Evolutionary conservation across 35 echinoderm and acorn worm genomes (phyloP), one percentile per base, ranked within the genome.

Genomic region (Anneissia japonica): DNA sequence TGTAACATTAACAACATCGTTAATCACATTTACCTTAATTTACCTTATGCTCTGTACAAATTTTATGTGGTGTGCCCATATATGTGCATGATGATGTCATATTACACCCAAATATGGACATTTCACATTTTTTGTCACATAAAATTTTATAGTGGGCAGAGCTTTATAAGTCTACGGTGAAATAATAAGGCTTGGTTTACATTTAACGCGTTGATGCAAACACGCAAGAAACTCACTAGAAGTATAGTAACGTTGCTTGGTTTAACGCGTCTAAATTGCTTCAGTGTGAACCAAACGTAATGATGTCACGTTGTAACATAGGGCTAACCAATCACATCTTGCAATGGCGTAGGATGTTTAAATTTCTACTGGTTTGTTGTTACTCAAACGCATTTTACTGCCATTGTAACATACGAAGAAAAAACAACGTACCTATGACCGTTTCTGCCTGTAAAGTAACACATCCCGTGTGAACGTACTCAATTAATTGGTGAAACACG

Each of bases 401-500:
- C n/a, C n/a, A n/a, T n/a, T n/a, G n/a, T n/a, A n/a, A n/a, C n/a
- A n/a, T n/a, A n/a, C n/a, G n/a, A n/a, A n/a, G n/a, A n/a, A n/a
- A n/a, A n/a, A n/a, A n/a, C n/a, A n/a, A 80, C 94, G 82, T 79
- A 99, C 96, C 96, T 43, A 99, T 72, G 2, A 94, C 83, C 12
- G 90, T 99, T 40, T 90, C 81, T 34, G 96, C 88, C 73, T 94
- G 88, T 5, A 99, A 75, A 6, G 89, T 89, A n/a, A 93, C 96
- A 39, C 96, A 99, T 37, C 96, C 96, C 10, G 96, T 99, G 75
- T 99, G 96, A 36, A 93, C 91, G 46, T 99, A 99, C 33, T 99
- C 92, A 9, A 99, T 89, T 34, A 99, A 81, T 81, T 99, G 92
- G 39, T 80, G 83, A 75, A 99, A 99, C 31, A 99, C 96, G 30